phyloP scores from a whole-genome alignment of 2,888 invertebrate species.

The Ceraclea dissimilis region DNA sequence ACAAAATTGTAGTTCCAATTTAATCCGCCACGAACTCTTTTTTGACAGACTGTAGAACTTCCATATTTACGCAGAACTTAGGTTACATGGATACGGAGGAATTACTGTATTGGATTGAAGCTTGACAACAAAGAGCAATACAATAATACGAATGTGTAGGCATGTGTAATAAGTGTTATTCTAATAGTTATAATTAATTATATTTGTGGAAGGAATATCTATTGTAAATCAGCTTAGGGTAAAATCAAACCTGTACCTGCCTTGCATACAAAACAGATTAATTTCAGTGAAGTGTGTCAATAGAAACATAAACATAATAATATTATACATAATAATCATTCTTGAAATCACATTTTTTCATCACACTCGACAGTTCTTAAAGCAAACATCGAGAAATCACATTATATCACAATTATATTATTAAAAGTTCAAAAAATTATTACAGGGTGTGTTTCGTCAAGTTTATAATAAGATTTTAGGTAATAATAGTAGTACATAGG shows the following conservation, averaged over 20 bases:
- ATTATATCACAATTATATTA: conserved; percentile 26
- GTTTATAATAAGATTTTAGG: background rate
- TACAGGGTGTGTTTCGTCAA: background rate
- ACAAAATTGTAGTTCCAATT: no score
- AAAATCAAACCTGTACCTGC: background rate
- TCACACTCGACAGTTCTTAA: conserved; percentile 26
- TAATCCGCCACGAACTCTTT: no score
- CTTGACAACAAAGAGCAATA: no score
- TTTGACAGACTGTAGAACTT: no score
- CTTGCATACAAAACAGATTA: no score
- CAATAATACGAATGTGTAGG: no score
- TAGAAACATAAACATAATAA: background rate
- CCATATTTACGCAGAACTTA: no score
- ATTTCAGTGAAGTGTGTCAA: background rate
- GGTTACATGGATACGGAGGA: no score
- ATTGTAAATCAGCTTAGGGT: background rate
- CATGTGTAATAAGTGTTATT: no score
- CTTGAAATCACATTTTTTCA: conserved; percentile 27
- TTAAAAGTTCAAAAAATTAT: background rate
- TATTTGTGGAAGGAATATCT: conserved; percentile 1
- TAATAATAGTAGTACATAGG: no score
- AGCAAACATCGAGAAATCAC: conserved; percentile 27
- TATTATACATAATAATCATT: conserved; percentile 17
- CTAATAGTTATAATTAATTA: no score
- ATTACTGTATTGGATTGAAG: no score